A percentile compares a stretch with the other conserved stretches of the same genome.
Conservation (phyloP, 1,140 invertebrate genomes). For the Belonocnema kinseyi region DNA sequence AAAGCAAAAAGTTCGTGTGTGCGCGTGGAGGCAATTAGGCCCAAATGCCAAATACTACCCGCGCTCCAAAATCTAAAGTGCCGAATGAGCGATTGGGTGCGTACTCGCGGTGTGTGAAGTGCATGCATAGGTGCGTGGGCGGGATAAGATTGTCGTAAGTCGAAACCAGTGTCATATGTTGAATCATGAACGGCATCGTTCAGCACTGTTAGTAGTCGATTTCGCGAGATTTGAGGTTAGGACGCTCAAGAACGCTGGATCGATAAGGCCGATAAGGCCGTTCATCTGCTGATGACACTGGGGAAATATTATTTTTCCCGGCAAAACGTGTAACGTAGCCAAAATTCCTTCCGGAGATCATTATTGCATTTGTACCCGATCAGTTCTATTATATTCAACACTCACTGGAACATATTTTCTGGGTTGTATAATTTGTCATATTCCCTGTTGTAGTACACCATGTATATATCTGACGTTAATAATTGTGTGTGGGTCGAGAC, state of each 20-base stretch:
- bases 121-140: conserved; percentile 31
- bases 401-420: too few relatives aligned
- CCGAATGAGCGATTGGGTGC: background rate
- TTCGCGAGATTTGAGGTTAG: conserved; percentile 58
- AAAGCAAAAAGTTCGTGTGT: background rate
- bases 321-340: background rate
- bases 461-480: background rate
- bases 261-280: conserved; percentile 32
- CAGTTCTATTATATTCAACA: too few relatives aligned
- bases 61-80: conserved; percentile 29
- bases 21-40: conserved; percentile 3
- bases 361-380: too few relatives aligned
- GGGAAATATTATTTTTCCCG: background rate
- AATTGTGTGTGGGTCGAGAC: conserved; percentile 11
- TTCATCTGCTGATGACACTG: background rate
- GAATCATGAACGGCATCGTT: background rate
- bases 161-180: conserved; percentile 41
- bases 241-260: conserved; percentile 53
- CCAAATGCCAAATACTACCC: conserved; percentile 26
- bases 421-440: background rate
- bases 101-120: conserved; percentile 33
- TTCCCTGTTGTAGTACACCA: background rate
- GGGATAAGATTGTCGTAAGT: conserved; percentile 23
- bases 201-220: background rate
- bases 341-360: too few relatives aligned